Conservation (phyloP, 2,888 invertebrate species). For the Achlya flavicornis region DNA sequence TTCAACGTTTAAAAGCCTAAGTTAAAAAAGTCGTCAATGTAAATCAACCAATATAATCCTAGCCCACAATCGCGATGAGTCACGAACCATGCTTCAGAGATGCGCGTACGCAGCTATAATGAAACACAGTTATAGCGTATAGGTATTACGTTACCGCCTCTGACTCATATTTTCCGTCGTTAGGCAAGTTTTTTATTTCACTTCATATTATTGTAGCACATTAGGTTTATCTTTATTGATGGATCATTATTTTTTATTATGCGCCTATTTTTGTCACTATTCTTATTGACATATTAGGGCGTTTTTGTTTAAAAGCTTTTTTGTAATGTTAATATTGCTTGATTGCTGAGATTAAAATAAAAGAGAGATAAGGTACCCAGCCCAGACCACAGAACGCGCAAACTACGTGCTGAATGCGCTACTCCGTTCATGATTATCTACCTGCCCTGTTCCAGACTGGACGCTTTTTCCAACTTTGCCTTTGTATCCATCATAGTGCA, state of each 20-base stretch:
- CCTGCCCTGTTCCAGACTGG: no score
- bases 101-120: slow-evolving; percentile 17
- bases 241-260: slow-evolving; percentile 1
- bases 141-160: slow-evolving; percentile 9
- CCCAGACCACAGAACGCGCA: no score
- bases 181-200: slow-evolving; percentile 5
- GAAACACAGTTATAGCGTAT: background rate
- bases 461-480: no score
- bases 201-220: background rate
- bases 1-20: no score
- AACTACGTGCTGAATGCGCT: no score
- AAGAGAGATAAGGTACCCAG: no score
- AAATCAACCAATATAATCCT: background rate
- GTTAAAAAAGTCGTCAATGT: background rate
- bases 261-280: slow-evolving; percentile 4
- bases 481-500: no score
- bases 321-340: background rate
- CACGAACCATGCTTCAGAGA: slow-evolving; percentile 14
- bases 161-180: slow-evolving; percentile 10
- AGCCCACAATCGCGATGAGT: slow-evolving; percentile 11
- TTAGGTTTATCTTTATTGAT: background rate
- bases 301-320: background rate
- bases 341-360: no score
- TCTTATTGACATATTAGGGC: background rate
- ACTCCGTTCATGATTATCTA: no score